Percentiles rank a stretch among this genome's conserved stretches.
phyloP scores from a whole-genome alignment of 2,888 invertebrate genomes.

The Microctonus aethiopoides region DNA sequence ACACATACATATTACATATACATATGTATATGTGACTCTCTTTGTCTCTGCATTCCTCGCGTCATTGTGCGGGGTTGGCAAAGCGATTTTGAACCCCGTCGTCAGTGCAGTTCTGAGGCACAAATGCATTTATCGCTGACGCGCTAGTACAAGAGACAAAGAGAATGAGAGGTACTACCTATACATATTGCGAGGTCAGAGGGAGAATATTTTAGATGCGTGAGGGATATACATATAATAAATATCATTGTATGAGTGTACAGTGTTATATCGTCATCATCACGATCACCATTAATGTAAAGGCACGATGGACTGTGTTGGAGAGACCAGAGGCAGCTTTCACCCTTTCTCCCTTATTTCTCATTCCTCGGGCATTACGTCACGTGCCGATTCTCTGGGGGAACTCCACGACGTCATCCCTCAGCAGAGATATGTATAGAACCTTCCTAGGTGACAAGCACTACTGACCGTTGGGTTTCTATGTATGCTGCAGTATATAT shows the following conservation, averaged over 20 bases:
- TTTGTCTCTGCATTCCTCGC: conserved; percentile 11
- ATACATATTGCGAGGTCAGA: conserved; percentile 11
- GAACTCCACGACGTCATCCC: background rate
- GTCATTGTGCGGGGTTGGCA: conserved; percentile 10
- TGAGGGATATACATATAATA: background rate
- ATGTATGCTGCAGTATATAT: no score
- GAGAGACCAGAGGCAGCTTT: background rate
- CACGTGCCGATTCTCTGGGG: background rate
- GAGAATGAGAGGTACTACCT: conserved; percentile 27
- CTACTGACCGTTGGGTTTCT: background rate
- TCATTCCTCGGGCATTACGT: background rate
- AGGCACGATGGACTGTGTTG: background rate
- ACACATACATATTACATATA: no score
- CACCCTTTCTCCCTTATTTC: background rate
- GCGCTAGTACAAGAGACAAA: conserved; percentile 2
- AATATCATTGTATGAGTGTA: background rate
- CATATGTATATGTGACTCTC: conserved; percentile 16
- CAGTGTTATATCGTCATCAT: background rate
- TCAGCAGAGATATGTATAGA: background rate
- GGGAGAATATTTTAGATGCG: conserved; percentile 30
- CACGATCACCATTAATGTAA: background rate
- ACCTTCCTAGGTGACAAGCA: background rate
- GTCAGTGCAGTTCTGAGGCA: conserved; percentile 45
- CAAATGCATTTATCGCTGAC: conserved; percentile 55
- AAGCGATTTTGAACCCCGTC: conserved; percentile 30